Evolutionary conservation across 2,113 vertebrate species (phyloP).

Genomic region (Tonatia bakeri): DNA sequence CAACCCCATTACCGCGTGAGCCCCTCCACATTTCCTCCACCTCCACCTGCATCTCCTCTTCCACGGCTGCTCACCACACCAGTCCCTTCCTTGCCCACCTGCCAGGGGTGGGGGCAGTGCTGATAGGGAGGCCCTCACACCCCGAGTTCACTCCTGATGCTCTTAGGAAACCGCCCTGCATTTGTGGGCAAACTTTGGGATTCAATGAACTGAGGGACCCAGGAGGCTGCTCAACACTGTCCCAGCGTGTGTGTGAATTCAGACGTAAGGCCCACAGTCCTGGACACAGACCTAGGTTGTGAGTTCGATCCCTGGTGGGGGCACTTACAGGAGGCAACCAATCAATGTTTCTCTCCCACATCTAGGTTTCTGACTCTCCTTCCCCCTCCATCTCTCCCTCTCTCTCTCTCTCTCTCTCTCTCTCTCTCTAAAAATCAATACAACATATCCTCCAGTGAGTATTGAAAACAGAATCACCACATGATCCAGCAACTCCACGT

Average conservation of each 20-base stretch:
- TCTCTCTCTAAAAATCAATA: no score
- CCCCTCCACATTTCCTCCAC: not conserved
- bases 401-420: no score
- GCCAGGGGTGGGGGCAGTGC: not conserved
- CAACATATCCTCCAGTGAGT: no score
- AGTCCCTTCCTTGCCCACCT: not conserved
- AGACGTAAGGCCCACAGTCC: not conserved
- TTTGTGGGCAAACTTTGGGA: not conserved
- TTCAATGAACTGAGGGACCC: not conserved
- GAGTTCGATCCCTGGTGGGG: no score
- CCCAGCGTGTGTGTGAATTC: not conserved
- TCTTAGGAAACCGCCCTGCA: not conserved
- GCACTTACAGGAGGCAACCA: no score
- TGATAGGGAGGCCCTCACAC: no score
- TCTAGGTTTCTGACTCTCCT: no score
- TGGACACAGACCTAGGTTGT: no score
- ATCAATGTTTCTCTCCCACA: no score
- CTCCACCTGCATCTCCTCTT: not conserved
- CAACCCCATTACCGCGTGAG: no score
- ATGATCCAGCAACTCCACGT: not conserved
- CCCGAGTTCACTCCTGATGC: no score
- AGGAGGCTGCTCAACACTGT: accelerated
- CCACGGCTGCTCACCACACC: not conserved
- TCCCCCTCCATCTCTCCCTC: no score
- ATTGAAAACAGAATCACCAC: not conserved